Percentiles rank a stretch among this genome's conserved stretches.
These are phyloP conservation scores for Hydropotes inermis DNA, from an alignment of 2,113 vertebrate genomes.

Conservation along the genomic window DNA sequence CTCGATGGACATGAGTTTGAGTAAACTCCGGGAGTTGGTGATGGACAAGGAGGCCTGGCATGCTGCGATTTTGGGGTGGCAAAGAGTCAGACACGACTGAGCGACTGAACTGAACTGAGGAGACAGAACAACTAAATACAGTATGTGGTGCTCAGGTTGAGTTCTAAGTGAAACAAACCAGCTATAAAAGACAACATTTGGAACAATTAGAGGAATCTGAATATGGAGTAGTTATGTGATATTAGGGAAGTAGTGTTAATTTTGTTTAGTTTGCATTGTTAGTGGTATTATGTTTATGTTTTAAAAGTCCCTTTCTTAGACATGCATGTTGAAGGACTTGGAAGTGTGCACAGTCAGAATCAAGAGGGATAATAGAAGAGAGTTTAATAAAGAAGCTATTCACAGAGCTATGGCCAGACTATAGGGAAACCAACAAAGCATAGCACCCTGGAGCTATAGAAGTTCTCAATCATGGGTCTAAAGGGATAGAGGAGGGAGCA, in stretches of 20 bases:
- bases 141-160: not conserved
- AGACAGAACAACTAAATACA: not conserved
- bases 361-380: not conserved
- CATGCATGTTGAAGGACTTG: not conserved
- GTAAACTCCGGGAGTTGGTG: too few relatives aligned
- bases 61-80: too few relatives aligned
- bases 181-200: not conserved
- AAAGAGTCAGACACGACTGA: too few relatives aligned
- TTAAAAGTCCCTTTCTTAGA: not conserved
- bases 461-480: not conserved
- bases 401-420: not conserved
- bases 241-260: not conserved
- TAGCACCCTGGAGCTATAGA: not conserved
- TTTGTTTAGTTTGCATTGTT: conserved; percentile 7
- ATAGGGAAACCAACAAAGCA: not conserved
- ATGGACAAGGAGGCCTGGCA: too few relatives aligned
- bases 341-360: not conserved
- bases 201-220: not conserved
- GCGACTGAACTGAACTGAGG: not conserved
- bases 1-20: too few relatives aligned
- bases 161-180: conserved; percentile 10
- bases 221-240: not conserved
- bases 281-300: not conserved
- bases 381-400: conserved; percentile 6
- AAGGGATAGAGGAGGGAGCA: not conserved